Evolutionary conservation across 2,113 vertebrate genomes (phyloP).

Genomic region (Erpornis zantholeuca): DNA sequence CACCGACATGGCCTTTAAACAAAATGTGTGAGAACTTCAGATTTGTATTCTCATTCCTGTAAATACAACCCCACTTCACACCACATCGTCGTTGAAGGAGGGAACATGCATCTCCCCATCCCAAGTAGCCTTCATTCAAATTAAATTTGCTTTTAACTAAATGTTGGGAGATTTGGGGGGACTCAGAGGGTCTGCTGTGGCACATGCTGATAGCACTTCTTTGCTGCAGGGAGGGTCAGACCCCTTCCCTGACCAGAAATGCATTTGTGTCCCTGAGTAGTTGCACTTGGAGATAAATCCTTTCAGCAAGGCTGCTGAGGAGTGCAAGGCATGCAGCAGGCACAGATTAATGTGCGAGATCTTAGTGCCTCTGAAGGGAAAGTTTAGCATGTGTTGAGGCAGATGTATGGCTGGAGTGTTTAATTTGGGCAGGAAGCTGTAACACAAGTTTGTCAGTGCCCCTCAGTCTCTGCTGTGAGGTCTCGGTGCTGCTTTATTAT

Average conservation of each 20-base stretch:
- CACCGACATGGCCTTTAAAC: neutral
- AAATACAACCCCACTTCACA: neutral
- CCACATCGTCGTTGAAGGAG: neutral
- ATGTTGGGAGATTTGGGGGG: neutral
- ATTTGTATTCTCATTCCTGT: neutral
- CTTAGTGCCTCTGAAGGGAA: neutral
- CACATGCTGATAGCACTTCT: neutral
- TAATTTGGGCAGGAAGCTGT: neutral
- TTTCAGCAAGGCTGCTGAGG: neutral
- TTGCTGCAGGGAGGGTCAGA: neutral
- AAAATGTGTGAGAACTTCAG: neutral
- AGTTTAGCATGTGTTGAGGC: neutral
- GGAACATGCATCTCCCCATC: neutral
- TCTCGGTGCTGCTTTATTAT: neutral
- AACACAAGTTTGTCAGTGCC: neutral
- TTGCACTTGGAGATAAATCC: neutral
- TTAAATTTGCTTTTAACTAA: neutral
- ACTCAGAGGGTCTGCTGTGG: neutral
- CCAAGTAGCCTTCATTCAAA: neutral
- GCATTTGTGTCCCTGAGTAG: neutral
- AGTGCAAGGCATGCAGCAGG: neutral
- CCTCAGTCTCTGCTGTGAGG: neutral
- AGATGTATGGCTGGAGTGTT: neutral
- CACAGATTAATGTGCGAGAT: neutral
- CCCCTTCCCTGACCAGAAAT: neutral